These are phyloP conservation scores for Actias luna DNA, from an alignment of 2,888 invertebrate species.

Conservation along the genomic window DNA sequence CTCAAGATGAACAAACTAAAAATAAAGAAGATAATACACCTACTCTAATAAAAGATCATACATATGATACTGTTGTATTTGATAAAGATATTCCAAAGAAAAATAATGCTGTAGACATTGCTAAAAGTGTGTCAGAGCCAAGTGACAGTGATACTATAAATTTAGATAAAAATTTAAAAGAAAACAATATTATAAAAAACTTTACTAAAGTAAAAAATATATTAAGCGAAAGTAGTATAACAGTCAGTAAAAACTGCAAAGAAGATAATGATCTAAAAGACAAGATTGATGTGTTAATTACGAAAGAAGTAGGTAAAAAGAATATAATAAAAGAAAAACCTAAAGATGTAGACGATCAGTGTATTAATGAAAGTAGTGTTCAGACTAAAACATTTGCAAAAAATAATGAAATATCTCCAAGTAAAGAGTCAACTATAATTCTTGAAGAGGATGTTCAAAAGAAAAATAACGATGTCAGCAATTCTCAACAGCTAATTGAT, in stretches of 20 bases:
- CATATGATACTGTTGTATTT: background rate
- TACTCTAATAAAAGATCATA: background rate
- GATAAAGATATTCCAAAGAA: background rate
- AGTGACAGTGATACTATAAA: background rate
- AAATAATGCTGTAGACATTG: conserved; percentile 7
- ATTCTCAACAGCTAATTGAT: background rate
- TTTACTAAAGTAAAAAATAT: background rate
- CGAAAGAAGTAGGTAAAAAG: background rate
- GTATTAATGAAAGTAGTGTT: background rate
- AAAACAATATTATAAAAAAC: background rate
- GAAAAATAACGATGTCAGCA: background rate
- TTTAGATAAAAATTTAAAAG: conserved; percentile 9
- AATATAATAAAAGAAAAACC: background rate
- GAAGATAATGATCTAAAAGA: background rate
- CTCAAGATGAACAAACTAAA: background rate
- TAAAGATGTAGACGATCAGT: background rate
- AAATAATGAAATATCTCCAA: background rate
- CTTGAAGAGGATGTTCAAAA: background rate
- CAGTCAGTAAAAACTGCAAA: background rate
- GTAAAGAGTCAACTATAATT: background rate
- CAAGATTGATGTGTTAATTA: background rate
- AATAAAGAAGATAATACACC: background rate
- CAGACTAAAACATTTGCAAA: background rate
- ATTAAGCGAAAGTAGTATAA: background rate
- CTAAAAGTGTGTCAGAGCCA: conserved; percentile 8